phyloP scores from a whole-genome alignment of 2,888 invertebrate genomes.

The Dicyrtomina minuta region DNA sequence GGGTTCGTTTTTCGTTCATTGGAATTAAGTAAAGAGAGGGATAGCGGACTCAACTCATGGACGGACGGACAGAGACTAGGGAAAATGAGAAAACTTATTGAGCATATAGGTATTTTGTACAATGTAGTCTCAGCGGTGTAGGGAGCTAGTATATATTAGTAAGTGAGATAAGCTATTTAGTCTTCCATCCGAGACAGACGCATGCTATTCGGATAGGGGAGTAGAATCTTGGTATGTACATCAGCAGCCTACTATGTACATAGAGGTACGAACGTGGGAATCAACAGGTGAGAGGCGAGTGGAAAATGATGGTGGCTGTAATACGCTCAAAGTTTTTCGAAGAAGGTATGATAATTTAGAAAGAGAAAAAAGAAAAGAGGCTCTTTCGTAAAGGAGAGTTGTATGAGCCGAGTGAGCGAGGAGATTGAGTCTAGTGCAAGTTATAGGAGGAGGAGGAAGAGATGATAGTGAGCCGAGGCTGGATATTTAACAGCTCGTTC shows the following conservation, averaged over 20 bases:
- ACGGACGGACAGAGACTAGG: conserved; percentile 1
- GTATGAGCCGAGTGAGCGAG: not conserved
- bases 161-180: too few species aligned
- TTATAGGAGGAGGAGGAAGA: too few species aligned
- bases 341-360: conserved; percentile 21
- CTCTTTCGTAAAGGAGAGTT: not conserved
- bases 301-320: conserved; percentile 12
- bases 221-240: not conserved
- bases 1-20: conserved; percentile 10
- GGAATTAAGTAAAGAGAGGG: not conserved
- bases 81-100: too few species aligned
- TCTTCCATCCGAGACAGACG: too few species aligned
- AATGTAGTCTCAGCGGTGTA: too few species aligned
- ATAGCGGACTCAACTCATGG: not conserved
- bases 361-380: conserved; percentile 11
- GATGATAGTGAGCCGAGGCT: too few species aligned
- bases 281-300: conserved; percentile 30
- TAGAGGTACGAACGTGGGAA: conserved; percentile 19
- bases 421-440: too few species aligned
- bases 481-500: too few species aligned
- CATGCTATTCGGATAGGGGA: too few species aligned
- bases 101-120: not conserved
- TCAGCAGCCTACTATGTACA: too few species aligned
- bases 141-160: too few species aligned
- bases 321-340: not conserved